Conservation (phyloP, 2,888 invertebrate genomes). For the Caenorhabditis sp. region DNA sequence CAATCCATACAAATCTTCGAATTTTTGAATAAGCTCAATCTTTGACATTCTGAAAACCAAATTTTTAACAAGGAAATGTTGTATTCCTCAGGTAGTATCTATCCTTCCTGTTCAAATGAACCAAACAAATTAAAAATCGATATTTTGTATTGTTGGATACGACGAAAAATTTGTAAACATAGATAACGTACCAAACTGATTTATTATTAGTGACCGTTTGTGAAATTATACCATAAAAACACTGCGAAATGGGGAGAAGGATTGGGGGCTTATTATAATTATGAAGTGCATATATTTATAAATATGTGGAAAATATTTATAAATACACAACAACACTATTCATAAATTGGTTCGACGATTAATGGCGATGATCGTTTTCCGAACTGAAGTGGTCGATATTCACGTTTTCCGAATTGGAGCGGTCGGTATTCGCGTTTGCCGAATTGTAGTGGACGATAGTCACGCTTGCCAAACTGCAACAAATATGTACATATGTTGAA, state of each 20-base stretch:
- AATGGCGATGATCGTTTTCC: slow-evolving; percentile 48
- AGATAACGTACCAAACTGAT: neutral
- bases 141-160: too few relatives aligned
- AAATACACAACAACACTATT: slow-evolving; percentile 11
- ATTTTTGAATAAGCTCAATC: slow-evolving; percentile 18
- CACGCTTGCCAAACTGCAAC: slow-evolving; percentile 40
- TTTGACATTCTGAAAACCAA: neutral
- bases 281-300: neutral
- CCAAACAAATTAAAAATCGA: too few relatives aligned
- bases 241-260: neutral
- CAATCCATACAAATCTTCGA: slow-evolving; percentile 10
- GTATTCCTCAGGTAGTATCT: too few relatives aligned
- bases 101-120: too few relatives aligned
- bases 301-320: neutral
- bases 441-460: slow-evolving; percentile 24
- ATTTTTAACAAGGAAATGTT: too few relatives aligned
- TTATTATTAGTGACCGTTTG: slow-evolving; percentile 33
- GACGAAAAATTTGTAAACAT: neutral
- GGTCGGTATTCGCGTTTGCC: slow-evolving; percentile 55
- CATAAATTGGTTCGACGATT: slow-evolving; percentile 31
- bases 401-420: slow-evolving; percentile 59
- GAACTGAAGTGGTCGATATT: slow-evolving; percentile 60
- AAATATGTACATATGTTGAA: neutral
- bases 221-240: slow-evolving; percentile 8
- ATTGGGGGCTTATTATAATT: too few relatives aligned